phyloP scores from a whole-genome alignment of 2,797 vertebrate genomes.

The Sebastes matsubarae region DNA sequence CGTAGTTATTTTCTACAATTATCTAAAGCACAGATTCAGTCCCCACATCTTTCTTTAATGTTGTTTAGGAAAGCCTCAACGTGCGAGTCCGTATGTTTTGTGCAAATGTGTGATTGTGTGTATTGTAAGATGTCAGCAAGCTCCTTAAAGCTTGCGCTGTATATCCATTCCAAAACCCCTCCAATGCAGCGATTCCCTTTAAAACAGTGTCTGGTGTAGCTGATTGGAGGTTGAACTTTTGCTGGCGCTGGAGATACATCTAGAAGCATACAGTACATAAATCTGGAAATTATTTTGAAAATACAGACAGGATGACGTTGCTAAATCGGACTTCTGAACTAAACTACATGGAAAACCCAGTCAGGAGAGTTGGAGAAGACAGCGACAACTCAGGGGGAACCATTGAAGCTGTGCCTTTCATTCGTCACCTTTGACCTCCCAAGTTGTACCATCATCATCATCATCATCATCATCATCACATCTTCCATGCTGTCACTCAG shows the following conservation, averaged over 20 bases:
- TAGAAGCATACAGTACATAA: not conserved
- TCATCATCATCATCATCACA: slow-evolving; percentile 2
- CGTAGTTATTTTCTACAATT: slow-evolving; percentile 62
- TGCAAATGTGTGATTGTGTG: slow-evolving; percentile 17
- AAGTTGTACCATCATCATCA: slow-evolving; percentile 10
- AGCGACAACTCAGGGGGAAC: slow-evolving; percentile 80
- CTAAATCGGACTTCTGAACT: not conserved
- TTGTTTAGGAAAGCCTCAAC: slow-evolving; percentile 53
- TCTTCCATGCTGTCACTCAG: slow-evolving; percentile 20
- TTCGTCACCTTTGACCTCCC: slow-evolving; percentile 59
- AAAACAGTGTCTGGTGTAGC: slow-evolving; percentile 61
- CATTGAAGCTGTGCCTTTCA: slow-evolving; percentile 82
- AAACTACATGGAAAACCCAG: not conserved
- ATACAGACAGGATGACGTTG: not conserved
- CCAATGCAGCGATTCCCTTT: slow-evolving; percentile 77
- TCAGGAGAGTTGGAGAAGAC: slow-evolving; percentile 43
- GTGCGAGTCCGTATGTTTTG: slow-evolving; percentile 24
- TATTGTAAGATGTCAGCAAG: slow-evolving; percentile 72
- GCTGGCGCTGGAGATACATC: slow-evolving; percentile 22
- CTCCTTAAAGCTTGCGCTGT: slow-evolving; percentile 48
- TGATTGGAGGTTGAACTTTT: slow-evolving; percentile 28
- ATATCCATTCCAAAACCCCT: slow-evolving; percentile 52
- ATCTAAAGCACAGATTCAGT: slow-evolving; percentile 71
- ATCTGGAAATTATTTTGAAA: not conserved
- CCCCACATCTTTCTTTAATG: slow-evolving; percentile 22